Evolutionary conservation across 2,797 vertebrate genomes (phyloP).

Genomic region (Muscicapa striata): DNA sequence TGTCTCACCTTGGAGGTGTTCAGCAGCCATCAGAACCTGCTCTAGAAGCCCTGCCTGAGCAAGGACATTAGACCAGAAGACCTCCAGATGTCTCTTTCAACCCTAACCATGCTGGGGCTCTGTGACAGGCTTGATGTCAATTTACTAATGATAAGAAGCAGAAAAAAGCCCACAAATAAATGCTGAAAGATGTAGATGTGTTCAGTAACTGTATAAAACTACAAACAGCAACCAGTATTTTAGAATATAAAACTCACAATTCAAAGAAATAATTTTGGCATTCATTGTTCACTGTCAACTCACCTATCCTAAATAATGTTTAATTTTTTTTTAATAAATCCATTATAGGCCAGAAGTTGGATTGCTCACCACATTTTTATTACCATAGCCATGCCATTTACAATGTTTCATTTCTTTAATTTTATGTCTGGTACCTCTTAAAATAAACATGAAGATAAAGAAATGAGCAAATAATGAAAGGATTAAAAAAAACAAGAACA

Average conservation of each 20-base stretch:
- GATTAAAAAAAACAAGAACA: accelerated
- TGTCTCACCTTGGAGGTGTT: not conserved
- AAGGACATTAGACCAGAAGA: not conserved
- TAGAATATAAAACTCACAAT: not conserved
- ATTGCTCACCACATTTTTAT: not conserved
- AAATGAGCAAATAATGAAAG: not conserved
- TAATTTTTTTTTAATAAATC: not conserved
- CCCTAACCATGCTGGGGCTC: not conserved
- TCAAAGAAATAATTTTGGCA: not conserved
- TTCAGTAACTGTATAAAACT: not conserved
- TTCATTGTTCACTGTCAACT: not conserved
- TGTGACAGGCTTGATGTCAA: not conserved
- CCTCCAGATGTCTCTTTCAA: not conserved
- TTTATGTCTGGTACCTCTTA: not conserved
- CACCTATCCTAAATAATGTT: not conserved
- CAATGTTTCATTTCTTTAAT: not conserved
- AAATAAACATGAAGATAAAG: not conserved
- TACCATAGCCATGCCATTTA: not conserved
- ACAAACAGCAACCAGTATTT: not conserved
- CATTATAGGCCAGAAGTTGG: accelerated
- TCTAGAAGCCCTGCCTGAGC: not conserved
- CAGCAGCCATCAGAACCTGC: not conserved
- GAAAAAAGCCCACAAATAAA: not conserved
- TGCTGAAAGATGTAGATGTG: not conserved
- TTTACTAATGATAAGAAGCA: not conserved